Base-by-base conservation (phyloP, 1,140 invertebrate genomes). In the Bombus fervidus region DNA sequence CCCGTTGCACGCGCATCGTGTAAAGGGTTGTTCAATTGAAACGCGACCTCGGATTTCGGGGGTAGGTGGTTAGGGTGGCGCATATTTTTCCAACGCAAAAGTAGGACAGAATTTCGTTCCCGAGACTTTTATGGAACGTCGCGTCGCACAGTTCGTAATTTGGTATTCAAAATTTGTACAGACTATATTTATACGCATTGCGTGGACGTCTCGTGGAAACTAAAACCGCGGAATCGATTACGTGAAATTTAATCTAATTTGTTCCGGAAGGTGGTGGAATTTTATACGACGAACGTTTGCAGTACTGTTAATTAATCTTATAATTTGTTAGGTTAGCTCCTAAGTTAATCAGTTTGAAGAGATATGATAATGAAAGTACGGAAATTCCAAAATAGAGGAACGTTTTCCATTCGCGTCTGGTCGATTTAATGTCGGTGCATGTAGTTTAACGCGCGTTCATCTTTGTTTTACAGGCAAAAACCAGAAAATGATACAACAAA, bases 1-100 rank as follows among this genome's bases (percentile, higher is more conserved):
- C 53, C 25, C 47, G 15, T 37, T 64, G 37, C 37, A 43, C 25
- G 53, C 69, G 72, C n/a, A 43, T 76, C 81, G 72, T 75, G 81
- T 74, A 75, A 64, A 66, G 72, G 81, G 41, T 66, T 83, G 72
- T 41, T 53, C 64, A 47, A 66, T 80, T 69, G 77, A 80, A 80
- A 80, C 64, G 64, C 25, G 64, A 69, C 64, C 41, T 39, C 22
- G 64, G 64, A 69, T 80, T 80, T 37, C 41, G 64, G 43, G 41
- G 64, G 22, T 37, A 8, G n/a, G 41, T 12, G 22, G n/a, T n/a
- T 8, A 15, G 59, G 39, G n/a, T 64, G 41, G 13, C 25, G 41
- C 64, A 80, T 80, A 69, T 80, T 80, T 80, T 43, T 68, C 41
- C 64, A 3, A 5, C 15, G 12, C 12, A 0, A n/a, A 68, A 68